Conservation (phyloP, 1,140 invertebrate genomes). For the Tyrophagus putrescentiae region DNA sequence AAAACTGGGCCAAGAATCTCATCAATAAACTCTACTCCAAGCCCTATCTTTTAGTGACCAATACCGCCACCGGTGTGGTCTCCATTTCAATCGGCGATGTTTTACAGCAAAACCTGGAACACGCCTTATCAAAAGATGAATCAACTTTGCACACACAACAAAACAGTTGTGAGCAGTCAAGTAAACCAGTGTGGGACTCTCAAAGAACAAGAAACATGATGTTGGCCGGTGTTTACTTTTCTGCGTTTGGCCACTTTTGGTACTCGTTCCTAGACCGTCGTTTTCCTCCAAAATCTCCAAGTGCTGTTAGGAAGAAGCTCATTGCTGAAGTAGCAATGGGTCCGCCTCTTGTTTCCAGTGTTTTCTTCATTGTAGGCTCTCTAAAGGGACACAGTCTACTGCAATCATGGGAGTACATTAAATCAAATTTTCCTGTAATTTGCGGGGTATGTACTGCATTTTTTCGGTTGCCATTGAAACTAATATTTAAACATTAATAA, state of each 20-base stretch:
- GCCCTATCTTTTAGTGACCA: background rate
- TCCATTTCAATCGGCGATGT: constrained; percentile 15
- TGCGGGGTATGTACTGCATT: constrained; percentile 35
- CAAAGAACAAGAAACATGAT: constrained; percentile 23
- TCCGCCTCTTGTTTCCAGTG: constrained; percentile 41
- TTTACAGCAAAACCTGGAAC: constrained; percentile 9
- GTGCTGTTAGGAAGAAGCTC: constrained; percentile 46
- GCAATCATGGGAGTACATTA: background rate
- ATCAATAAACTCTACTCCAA: background rate
- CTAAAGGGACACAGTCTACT: constrained; percentile 44
- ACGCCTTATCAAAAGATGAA: background rate
- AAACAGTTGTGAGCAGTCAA: no score
- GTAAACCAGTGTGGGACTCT: background rate
- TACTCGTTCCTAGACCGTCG: constrained; percentile 53
- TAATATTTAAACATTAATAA: constrained; percentile 30
- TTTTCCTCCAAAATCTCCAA: constrained; percentile 44
- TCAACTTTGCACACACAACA: no score
- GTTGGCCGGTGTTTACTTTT: constrained; percentile 25
- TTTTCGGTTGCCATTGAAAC: background rate
- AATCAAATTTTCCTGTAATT: constrained; percentile 32
- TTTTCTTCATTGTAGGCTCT: constrained; percentile 52
- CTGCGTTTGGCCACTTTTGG: constrained; percentile 46
- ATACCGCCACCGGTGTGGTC: constrained; percentile 6
- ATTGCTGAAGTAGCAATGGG: constrained; percentile 27
- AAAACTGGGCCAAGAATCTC: background rate